Evolutionary conservation across 23 tunicate genomes (phyloP).

Genomic region (Oikopleura dioica): DNA sequence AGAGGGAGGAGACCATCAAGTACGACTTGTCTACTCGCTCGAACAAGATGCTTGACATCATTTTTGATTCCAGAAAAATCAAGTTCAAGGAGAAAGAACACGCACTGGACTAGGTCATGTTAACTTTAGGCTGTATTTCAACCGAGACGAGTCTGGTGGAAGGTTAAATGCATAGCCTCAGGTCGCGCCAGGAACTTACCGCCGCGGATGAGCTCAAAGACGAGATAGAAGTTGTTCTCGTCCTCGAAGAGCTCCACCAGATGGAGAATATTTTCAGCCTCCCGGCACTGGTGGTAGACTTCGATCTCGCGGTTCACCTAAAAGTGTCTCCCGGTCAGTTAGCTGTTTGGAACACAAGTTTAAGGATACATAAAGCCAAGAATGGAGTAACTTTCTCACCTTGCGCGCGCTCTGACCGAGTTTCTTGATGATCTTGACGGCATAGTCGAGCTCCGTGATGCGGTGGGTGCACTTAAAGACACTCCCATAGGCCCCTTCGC

Average conservation of each 20-base stretch:
- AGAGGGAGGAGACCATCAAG: too few species aligned
- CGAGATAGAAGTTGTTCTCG: constrained; percentile 61
- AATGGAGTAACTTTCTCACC: background rate
- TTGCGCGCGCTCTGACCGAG: background rate
- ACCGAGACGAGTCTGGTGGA: too few species aligned
- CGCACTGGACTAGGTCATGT: too few species aligned
- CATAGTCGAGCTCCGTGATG: constrained; percentile 76
- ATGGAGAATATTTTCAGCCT: constrained; percentile 60
- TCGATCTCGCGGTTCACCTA: constrained; percentile 86
- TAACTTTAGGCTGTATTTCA: too few species aligned
- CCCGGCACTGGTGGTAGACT: constrained; percentile 63
- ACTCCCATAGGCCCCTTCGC: constrained; percentile 92
- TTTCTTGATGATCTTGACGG: constrained; percentile 50
- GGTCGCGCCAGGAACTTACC: constrained; percentile 48
- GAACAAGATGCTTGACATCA: too few species aligned
- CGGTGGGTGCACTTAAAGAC: constrained; percentile 77
- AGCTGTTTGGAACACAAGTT: constrained; percentile 30
- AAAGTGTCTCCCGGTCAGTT: constrained; percentile 65
- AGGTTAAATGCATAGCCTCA: too few species aligned
- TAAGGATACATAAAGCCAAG: background rate
- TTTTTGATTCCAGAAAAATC: too few species aligned
- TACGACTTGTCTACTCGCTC: too few species aligned
- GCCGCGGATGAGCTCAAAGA: constrained; percentile 98
- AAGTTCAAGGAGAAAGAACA: too few species aligned
- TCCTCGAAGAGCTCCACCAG: constrained; percentile 90